Evolutionary conservation across 2,888 invertebrate genomes (phyloP).

Genomic region (Drosophila maculinotata): DNA sequence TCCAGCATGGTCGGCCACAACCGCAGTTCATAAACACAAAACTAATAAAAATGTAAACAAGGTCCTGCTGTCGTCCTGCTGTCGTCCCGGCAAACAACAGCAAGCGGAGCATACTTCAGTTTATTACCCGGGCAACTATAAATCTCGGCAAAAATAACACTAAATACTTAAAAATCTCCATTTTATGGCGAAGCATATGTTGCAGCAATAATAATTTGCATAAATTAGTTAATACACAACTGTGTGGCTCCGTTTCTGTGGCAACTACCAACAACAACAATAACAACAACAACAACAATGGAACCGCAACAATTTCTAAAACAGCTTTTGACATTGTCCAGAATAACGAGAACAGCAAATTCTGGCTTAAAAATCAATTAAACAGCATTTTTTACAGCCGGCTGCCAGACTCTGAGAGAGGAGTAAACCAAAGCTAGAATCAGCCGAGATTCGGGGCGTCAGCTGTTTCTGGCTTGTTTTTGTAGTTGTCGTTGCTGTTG

Average conservation of each 20-base stretch:
- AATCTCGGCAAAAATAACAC: constrained; percentile 76
- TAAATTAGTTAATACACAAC: constrained; percentile 73
- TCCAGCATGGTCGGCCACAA: constrained; percentile 39
- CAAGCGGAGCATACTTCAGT: constrained; percentile 49
- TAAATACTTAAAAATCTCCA: constrained; percentile 80
- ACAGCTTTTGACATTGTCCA: constrained; percentile 78
- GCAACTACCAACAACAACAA: constrained; percentile 37
- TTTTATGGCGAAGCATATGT: constrained; percentile 78
- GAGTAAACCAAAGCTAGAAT: constrained; percentile 15
- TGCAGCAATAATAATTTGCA: constrained; percentile 79
- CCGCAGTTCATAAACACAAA: constrained; percentile 77
- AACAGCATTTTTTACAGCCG: constrained; percentile 74
- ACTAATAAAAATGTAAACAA: constrained; percentile 78
- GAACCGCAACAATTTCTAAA: constrained; percentile 73
- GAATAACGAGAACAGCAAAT: constrained; percentile 69
- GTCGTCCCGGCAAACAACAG: constrained; percentile 32
- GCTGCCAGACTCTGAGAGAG: constrained; percentile 13
- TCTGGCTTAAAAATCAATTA: constrained; percentile 80
- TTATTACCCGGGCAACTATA: constrained; percentile 65
- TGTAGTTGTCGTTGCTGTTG: constrained; percentile 30
- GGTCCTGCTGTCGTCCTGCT: constrained; percentile 9
- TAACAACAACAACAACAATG: constrained; percentile 11
- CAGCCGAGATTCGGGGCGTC: constrained; percentile 65
- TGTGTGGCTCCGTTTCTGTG: constrained; percentile 58
- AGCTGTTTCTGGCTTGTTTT: constrained; percentile 42